Evolutionary conservation across 1,140 invertebrate species (phyloP), one percentile per base, ranked within the genome.

Genomic region (Drosophila santomea): DNA sequence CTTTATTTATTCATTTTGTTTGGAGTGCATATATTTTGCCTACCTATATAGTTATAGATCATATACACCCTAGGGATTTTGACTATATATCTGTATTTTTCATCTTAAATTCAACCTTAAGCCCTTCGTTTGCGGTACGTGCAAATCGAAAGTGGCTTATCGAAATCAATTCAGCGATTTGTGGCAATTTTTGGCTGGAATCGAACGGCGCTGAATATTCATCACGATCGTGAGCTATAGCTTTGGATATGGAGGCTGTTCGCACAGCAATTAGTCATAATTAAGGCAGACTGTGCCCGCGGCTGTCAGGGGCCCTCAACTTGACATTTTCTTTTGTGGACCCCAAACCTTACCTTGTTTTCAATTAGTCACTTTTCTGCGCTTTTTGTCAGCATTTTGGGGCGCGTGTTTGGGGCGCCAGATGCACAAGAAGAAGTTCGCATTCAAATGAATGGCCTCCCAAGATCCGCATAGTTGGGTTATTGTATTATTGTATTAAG

Each of bases 241-340:
- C n/a, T 20, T 12, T 28, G 2, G 32, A 35, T 57, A 36, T 58
- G 63, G 60, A 80, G 81, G 48, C 48, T 81, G 63, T 74, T 60
- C 59, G 68, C 71, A 50, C 14, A 57, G 57, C 63, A 57, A 85
- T 85, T 85, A 86, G 81, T 86, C 82, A 85, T 86, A 86, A 86
- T 81, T 86, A 81, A 74, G 60, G 23, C 77, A 61, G 28, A 67
- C 67, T 74, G 51, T 81, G 67, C 64, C 75, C 61, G 68, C 51
- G 75, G 75, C 23, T 12, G 38, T 39, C 54, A 17, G 17, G 36
- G 71, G 55, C 80, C 77, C 81, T 84, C 73, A 80, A 69, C 73
- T 82, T 82, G 74, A 71, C 74, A 82, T 88, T 76, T 80, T 80
- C 28, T 25, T 54, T 63, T 60, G 48, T 48, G 55, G 45, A 7